Evolutionary conservation across 2,888 invertebrate species (phyloP), one percentile per base, ranked within the genome.

Genomic region (Pachycephus smyrnensis): DNA sequence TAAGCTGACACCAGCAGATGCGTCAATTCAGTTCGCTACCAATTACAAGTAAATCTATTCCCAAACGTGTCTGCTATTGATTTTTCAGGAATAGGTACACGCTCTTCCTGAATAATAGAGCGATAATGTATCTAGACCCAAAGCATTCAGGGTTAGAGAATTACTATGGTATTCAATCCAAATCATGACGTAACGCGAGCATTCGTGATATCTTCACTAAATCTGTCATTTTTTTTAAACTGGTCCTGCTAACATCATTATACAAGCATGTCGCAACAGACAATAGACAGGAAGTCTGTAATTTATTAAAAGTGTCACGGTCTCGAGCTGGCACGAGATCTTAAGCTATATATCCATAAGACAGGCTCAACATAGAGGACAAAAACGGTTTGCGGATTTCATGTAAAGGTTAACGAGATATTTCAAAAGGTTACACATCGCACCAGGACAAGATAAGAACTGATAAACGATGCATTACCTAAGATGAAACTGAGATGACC

Each of bases 371-470:
- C 69, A 40, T 30, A 69, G 55, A 32, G 69, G 12, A 32, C 33
- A 11, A 68, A 74, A 75, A 69, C 69, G 68, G 12, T 6, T 40
- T 33, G 77, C 12, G 37, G 31, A 77, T 69, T 77, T 69, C 37
- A 75, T 71, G 35, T 31, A 77, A 75, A 77, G 77, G 77, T 77
- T 75, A 77, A 77, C 75, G 71, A 77, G 75, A 71, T 69, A 77
- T 55, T 71, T 73, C 30, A 69, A 77, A 75, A 77, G 77, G 77
- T 75, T 31, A 75, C 15, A 2, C 23, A 23, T 23, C 6, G 23
- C 9, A 9, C 9, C 23, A 23, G 1, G 55, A 9, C 23, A 23
- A 2, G 55, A 1, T 55, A 23, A 55, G 55, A 55, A 55, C 2
- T 9, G 55, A 55, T 55, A 15, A 55, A 55, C 23, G 9, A 23